Conservation (phyloP, 2,888 invertebrate species). For the Nemotelus pantherinus region DNA sequence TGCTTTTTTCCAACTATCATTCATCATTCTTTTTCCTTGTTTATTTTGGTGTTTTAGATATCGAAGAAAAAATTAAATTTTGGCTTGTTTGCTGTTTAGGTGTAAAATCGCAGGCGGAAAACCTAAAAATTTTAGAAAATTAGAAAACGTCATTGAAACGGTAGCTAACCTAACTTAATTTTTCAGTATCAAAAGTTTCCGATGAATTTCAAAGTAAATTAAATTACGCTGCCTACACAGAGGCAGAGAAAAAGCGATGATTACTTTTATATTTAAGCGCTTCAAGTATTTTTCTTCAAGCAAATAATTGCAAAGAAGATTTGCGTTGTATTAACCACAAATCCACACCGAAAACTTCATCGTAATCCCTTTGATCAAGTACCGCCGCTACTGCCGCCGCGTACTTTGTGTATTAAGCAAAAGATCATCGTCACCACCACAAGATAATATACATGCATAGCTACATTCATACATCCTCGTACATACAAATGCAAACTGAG, state of each 20-base stretch:
- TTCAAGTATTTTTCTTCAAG: constrained; percentile 1
- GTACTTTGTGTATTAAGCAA: constrained; percentile 17
- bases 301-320: constrained; percentile 43
- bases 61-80: no score
- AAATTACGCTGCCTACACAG: neutral
- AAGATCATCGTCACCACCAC: neutral
- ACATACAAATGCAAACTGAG: neutral
- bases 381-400: neutral
- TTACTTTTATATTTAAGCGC: neutral
- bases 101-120: no score
- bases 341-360: constrained; percentile 42
- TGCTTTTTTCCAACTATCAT: no score
- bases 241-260: neutral
- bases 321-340: constrained; percentile 43
- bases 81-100: no score
- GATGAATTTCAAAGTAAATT: neutral
- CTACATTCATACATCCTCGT: neutral
- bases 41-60: no score
- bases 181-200: neutral
- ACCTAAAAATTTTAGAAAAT: no score
- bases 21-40: no score
- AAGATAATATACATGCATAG: neutral
- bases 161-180: neutral
- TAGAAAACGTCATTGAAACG: no score
- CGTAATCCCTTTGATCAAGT: constrained; percentile 42